Percentiles rank a stretch among this genome's conserved stretches.
These are phyloP conservation scores for Drosophila obscura DNA, from an alignment of 1,140 invertebrate species.

Conservation along the genomic window DNA sequence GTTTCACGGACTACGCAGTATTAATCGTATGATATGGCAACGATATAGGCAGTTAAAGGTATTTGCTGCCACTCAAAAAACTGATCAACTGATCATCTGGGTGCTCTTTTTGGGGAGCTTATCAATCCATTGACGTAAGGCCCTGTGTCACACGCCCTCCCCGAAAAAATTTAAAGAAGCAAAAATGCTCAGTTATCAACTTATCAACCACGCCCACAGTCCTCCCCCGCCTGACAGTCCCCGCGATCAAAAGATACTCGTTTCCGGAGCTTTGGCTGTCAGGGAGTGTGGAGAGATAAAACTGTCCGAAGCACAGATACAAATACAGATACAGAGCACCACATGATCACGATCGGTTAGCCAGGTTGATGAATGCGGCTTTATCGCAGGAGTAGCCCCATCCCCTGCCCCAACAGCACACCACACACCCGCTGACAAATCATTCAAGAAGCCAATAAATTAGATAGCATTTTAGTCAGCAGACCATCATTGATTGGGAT, in stretches of 20 bases:
- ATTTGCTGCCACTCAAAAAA: background rate
- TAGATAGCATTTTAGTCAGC: conserved; percentile 22
- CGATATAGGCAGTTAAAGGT: conserved; percentile 1
- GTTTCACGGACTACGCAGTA: conserved; percentile 27
- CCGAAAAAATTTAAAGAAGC: background rate
- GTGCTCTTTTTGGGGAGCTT: background rate
- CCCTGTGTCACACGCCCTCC: conserved; percentile 12
- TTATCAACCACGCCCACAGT: background rate
- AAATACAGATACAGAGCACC: conserved; percentile 29
- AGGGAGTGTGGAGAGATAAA: conserved; percentile 23
- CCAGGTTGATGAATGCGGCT: conserved; percentile 15
- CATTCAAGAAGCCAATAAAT: too few relatives aligned
- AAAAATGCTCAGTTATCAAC: conserved; percentile 11
- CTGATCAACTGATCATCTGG: conserved; percentile 11
- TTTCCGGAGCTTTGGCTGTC: conserved; percentile 48
- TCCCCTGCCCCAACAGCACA: conserved; percentile 19
- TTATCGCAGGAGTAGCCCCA: conserved; percentile 5
- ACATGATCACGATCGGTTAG: conserved; percentile 13
- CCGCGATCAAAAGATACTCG: conserved; percentile 44
- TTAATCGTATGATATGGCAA: conserved; percentile 13
- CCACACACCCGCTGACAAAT: background rate
- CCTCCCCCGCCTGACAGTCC: conserved; percentile 8
- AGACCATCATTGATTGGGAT: conserved; percentile 4
- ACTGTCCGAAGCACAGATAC: conserved; percentile 8
- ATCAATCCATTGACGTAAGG: conserved; percentile 39